These are phyloP conservation scores for Antedon bifida DNA, from an alignment of 35 echinoderm and acorn worm genomes.

Conservation along the genomic window DNA sequence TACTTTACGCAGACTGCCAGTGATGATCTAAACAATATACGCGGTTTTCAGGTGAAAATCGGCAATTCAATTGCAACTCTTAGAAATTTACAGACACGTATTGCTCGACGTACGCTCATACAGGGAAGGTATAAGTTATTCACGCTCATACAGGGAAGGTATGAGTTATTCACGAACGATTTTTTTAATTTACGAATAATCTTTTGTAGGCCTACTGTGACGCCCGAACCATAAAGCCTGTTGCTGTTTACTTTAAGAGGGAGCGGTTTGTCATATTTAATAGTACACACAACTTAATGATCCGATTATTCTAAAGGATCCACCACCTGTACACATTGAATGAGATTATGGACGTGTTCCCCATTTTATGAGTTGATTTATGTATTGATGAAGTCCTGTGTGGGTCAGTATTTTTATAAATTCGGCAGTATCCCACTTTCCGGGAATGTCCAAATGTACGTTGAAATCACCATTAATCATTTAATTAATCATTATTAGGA, in stretches of 20 bases:
- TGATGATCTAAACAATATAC: too few species aligned
- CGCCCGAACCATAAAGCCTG: too few species aligned
- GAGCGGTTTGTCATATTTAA: background rate
- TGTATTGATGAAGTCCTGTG: background rate
- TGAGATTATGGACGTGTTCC: background rate
- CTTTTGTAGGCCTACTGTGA: too few species aligned
- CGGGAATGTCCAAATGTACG: background rate
- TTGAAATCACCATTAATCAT: conserved; percentile 29
- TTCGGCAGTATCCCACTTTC: background rate
- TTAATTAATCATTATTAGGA: conserved; percentile 10
- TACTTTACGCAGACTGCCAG: too few species aligned
- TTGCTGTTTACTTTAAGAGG: background rate
- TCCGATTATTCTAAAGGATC: background rate
- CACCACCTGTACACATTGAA: background rate
- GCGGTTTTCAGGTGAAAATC: too few species aligned
- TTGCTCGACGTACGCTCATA: too few species aligned
- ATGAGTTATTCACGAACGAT: too few species aligned
- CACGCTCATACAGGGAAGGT: too few species aligned
- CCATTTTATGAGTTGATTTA: background rate
- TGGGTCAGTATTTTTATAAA: background rate
- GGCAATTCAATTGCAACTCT: too few species aligned
- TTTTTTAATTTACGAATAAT: too few species aligned
- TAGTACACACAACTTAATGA: background rate
- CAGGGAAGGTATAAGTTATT: too few species aligned
- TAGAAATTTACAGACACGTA: too few species aligned